These are phyloP conservation scores for Cremastinae sp. DNA, from an alignment of 2,888 invertebrate genomes.

Conservation along the genomic window DNA sequence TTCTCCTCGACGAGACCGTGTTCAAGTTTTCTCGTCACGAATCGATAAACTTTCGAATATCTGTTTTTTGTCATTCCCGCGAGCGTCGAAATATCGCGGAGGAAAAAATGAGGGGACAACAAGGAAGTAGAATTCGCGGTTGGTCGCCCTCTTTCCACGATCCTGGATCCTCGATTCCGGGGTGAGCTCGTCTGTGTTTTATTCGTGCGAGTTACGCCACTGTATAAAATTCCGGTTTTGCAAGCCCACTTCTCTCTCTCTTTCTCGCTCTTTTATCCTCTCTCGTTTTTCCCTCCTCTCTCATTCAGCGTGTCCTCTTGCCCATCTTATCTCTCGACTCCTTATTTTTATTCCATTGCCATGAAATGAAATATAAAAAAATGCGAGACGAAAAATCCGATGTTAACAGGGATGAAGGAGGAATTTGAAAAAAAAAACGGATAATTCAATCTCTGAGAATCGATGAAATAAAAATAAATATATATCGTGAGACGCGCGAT, in stretches of 20 bases:
- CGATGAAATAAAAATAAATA: background rate
- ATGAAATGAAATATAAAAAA: too few species aligned
- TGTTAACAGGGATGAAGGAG: background rate
- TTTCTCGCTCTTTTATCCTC: slow-evolving; percentile 25
- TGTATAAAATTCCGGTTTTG: slow-evolving; percentile 78
- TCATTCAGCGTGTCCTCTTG: slow-evolving; percentile 47
- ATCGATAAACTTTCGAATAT: slow-evolving; percentile 8
- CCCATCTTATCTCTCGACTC: slow-evolving; percentile 54
- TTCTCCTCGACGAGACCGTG: background rate
- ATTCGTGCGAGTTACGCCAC: slow-evolving; percentile 75
- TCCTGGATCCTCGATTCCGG: slow-evolving; percentile 56
- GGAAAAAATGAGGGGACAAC: slow-evolving; percentile 49
- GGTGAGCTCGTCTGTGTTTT: slow-evolving; percentile 61
- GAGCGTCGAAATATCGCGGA: slow-evolving; percentile 9
- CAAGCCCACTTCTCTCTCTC: slow-evolving; percentile 65
- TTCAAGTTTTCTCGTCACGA: slow-evolving; percentile 29
- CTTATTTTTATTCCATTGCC: background rate
- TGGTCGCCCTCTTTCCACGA: slow-evolving; percentile 32
- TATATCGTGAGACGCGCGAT: background rate
- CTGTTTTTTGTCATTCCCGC: slow-evolving; percentile 37
- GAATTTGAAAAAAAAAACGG: background rate
- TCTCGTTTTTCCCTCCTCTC: slow-evolving; percentile 33
- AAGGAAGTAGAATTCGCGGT: slow-evolving; percentile 56
- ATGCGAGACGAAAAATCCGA: too few species aligned
- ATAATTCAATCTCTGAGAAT: background rate